Evolutionary conservation across 2,888 invertebrate genomes (phyloP), one percentile per base, ranked within the genome.

Genomic region (Siphlonurus alternatus): DNA sequence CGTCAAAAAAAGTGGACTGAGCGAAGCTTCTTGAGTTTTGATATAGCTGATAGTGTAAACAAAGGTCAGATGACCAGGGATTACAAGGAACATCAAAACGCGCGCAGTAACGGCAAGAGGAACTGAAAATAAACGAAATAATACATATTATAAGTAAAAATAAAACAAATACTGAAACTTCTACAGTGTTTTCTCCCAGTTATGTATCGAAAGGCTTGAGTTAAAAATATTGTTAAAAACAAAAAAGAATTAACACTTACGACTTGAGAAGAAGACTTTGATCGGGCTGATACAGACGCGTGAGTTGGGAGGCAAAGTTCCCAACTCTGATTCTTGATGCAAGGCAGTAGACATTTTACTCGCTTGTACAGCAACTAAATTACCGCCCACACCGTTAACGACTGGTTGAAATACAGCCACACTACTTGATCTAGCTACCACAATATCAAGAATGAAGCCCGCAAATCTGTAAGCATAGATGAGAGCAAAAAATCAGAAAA

Each of bases 41-140:
- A 89, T 82, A 70, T 85, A 81, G 75, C 90, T 89, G 19, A 93
- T 92, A 2, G 83, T 83, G 70, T 85, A 83, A 73, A 89, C 86
- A 77, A 93, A 93, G 66, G 88, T 76, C 64, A 88, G 76, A 75
- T 96, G 94, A 0, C 95, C 95, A 54, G 88, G 88, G 65, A 96
- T 77, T 5, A 93, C 89, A 78, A 96, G 83, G 23, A 82, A 73
- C 66, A 95, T 78, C 70, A 96, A 80, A 73, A 96, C 88, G 63
- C 93, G 83, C 1, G 93, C 90, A 2, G 93, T 89, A 71, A 85
- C 86, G 1, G 93, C 87, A 71, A 91, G 89, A 24, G 87, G 80
- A 66, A 87, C 93, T 93, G 77, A 15, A 80, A 78, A 66, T 62
- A 63, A 68, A 69, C 66, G 65, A 24, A 67, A 63, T n/a, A n/a